Conservation (phyloP, 2,888 invertebrate species). For the Eristalinus sepulchralis region DNA sequence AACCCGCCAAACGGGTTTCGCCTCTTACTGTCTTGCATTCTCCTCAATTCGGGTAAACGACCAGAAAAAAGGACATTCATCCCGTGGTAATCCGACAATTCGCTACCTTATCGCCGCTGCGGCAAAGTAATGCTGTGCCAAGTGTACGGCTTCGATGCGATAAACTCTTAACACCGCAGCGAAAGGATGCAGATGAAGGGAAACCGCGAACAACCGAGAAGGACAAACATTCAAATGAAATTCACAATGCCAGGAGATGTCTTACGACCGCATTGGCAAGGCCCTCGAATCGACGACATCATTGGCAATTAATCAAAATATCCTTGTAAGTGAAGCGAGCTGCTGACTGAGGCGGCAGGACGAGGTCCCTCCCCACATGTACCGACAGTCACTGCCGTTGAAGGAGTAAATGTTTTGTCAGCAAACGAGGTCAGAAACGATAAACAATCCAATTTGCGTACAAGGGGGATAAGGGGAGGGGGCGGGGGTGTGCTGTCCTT, state of each 20-base stretch:
- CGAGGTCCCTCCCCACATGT: neutral
- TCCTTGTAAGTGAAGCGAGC: conserved; percentile 39
- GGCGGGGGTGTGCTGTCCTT: neutral
- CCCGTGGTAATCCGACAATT: conserved; percentile 39
- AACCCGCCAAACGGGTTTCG: neutral
- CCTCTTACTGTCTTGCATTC: neutral
- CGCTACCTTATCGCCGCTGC: conserved; percentile 35
- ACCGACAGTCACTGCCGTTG: conserved; percentile 7
- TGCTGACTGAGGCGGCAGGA: neutral
- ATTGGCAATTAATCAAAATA: conserved; percentile 50
- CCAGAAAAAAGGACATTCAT: conserved; percentile 36
- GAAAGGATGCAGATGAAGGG: neutral
- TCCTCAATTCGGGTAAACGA: conserved; percentile 1
- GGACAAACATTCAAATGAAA: neutral
- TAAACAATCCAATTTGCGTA: conserved; percentile 37
- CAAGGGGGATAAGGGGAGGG: neutral
- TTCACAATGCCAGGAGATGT: neutral
- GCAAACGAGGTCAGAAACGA: conserved; percentile 33
- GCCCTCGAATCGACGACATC: conserved; percentile 22
- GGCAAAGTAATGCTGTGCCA: conserved; percentile 18
- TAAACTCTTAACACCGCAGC: conserved; percentile 21
- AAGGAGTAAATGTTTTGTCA: conserved; percentile 36
- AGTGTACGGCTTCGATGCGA: conserved; percentile 33
- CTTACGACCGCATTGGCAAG: conserved; percentile 3
- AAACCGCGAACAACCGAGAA: neutral